Evolutionary conservation across 2,797 vertebrate genomes (phyloP).

Genomic region (Diceros bicornis): DNA sequence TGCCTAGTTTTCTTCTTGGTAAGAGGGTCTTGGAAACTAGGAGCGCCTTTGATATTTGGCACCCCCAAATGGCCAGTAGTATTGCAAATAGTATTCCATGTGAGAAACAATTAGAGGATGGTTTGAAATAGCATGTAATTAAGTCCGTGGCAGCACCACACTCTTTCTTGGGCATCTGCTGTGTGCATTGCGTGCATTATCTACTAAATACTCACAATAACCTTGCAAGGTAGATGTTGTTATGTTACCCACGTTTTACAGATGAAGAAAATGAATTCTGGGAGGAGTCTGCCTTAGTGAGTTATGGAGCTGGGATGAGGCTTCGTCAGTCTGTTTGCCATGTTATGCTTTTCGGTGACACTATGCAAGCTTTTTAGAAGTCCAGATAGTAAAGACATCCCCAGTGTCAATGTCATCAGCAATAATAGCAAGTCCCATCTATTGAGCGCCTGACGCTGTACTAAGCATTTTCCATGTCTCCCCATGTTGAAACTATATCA

Average conservation of each 20-base stretch:
- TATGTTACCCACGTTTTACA: not conserved
- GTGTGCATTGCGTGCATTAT: not conserved
- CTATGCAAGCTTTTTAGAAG: not conserved
- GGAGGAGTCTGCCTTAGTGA: not conserved
- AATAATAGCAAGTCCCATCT: not conserved
- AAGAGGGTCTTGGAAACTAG: not conserved
- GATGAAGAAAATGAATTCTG: conserved; percentile 16
- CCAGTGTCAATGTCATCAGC: not conserved
- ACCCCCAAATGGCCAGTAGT: not conserved
- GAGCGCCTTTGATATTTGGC: not conserved
- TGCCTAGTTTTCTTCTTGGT: not conserved
- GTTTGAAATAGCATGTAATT: conserved; percentile 32
- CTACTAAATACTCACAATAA: not conserved
- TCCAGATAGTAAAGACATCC: not conserved
- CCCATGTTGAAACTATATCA: not conserved
- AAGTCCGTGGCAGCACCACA: not conserved
- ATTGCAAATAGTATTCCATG: not conserved
- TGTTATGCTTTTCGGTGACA: not conserved
- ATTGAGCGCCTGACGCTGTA: rapidly evolving
- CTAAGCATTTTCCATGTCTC: not conserved
- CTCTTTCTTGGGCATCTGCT: not conserved
- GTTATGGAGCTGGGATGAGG: not conserved
- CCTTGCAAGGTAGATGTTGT: not conserved
- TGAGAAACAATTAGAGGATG: conserved; percentile 36
- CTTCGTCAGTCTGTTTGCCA: not conserved